Evolutionary conservation across 2,797 vertebrate genomes (phyloP).

Genomic region (Amazona finschi): DNA sequence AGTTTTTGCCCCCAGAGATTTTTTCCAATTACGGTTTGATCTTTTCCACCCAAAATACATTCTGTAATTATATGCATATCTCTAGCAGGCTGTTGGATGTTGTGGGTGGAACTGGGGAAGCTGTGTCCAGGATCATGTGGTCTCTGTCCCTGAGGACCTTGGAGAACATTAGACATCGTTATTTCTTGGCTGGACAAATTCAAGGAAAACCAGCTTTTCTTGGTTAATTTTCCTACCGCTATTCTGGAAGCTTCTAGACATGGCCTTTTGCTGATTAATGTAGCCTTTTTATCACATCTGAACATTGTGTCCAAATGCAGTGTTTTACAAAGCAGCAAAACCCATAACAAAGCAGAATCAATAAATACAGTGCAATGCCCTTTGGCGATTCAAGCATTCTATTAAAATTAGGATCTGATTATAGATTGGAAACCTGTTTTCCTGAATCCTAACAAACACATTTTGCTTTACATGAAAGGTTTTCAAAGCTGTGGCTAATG

Average conservation of each 20-base stretch:
- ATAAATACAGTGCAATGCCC: constrained; percentile 57
- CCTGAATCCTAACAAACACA: constrained; percentile 38
- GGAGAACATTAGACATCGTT: neutral
- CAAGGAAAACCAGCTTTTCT: neutral
- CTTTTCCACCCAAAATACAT: neutral
- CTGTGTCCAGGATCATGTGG: neutral
- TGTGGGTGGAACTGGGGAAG: neutral
- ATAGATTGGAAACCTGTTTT: constrained; percentile 48
- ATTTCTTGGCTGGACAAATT: neutral
- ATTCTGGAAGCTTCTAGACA: constrained; percentile 7
- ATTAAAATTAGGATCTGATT: constrained; percentile 61
- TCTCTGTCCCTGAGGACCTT: neutral
- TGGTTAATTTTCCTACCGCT: neutral
- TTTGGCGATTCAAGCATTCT: constrained; percentile 20
- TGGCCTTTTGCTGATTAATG: constrained; percentile 52
- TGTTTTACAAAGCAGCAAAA: constrained; percentile 47
- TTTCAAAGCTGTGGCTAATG: constrained; percentile 21
- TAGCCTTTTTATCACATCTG: constrained; percentile 39
- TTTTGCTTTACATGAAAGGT: constrained; percentile 50
- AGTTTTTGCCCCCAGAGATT: neutral
- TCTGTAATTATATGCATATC: neutral
- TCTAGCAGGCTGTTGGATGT: neutral
- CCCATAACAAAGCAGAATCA: constrained; percentile 57
- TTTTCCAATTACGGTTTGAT: neutral
- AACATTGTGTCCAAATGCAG: constrained; percentile 29